phyloP scores from a whole-genome alignment of 1,140 invertebrate genomes.

The Cydia fagiglandana region DNA sequence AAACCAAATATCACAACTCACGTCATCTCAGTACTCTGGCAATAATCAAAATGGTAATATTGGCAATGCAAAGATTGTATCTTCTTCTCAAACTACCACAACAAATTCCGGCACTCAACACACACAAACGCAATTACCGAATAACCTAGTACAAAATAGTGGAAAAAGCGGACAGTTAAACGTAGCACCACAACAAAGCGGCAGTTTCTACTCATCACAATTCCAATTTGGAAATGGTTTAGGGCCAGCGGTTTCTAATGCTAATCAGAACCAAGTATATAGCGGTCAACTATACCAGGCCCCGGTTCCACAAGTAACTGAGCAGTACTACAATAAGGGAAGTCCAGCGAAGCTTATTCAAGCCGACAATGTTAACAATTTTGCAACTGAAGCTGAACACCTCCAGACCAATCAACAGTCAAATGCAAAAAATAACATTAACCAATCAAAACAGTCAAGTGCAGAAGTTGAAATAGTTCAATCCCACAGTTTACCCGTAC shows the following conservation, averaged over 20 bases:
- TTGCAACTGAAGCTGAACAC: neutral
- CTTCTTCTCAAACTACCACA: constrained; percentile 24
- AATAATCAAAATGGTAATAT: constrained; percentile 40
- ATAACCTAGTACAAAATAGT: neutral
- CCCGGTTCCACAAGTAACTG: constrained; percentile 65
- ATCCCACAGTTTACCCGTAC: constrained; percentile 45
- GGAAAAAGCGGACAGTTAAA: constrained; percentile 27
- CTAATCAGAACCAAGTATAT: constrained; percentile 54
- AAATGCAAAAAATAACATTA: constrained; percentile 37
- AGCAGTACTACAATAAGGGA: constrained; percentile 62
- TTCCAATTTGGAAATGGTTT: constrained; percentile 31
- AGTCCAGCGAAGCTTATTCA: constrained; percentile 38
- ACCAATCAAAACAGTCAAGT: constrained; percentile 36
- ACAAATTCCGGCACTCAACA: neutral
- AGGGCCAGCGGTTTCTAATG: constrained; percentile 38
- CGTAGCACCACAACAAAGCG: constrained; percentile 33
- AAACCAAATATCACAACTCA: constrained; percentile 61
- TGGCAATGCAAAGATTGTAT: constrained; percentile 24
- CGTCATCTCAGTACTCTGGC: constrained; percentile 59
- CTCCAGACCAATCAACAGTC: constrained; percentile 15
- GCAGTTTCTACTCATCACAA: constrained; percentile 6
- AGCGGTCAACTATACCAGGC: constrained; percentile 71
- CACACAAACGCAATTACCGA: constrained; percentile 5
- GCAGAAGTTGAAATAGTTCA: constrained; percentile 56
- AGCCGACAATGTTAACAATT: constrained; percentile 34